Evolutionary conservation across 1,140 invertebrate genomes (phyloP).

Genomic region (Aphelenchoides avenae): DNA sequence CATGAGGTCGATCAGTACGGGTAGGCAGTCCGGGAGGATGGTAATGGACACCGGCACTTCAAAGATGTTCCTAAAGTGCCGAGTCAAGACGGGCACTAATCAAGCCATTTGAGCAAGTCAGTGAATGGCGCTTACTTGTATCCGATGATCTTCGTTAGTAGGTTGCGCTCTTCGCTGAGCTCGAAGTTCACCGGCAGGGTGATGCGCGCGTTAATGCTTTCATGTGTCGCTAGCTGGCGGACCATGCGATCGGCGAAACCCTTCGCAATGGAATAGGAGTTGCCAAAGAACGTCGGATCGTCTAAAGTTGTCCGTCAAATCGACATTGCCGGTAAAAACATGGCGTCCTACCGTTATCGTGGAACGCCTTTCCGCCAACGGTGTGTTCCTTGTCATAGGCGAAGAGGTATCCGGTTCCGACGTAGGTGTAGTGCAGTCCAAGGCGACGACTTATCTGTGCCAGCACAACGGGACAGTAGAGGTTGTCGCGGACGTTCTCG

Average conservation of each 20-base stretch:
- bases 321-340: neutral
- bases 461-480: conserved; percentile 46
- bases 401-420: conserved; percentile 57
- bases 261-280: conserved; percentile 59
- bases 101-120: neutral
- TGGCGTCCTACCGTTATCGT: conserved; percentile 43
- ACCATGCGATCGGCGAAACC: conserved; percentile 58
- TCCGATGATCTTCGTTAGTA: conserved; percentile 53
- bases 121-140: conserved; percentile 38
- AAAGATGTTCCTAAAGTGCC: conserved; percentile 51
- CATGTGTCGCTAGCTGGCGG: conserved; percentile 29
- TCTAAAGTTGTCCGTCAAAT: conserved; percentile 37
- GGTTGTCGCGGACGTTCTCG: conserved; percentile 55
- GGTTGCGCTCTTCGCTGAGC: conserved; percentile 52
- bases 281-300: conserved; percentile 57
- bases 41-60: conserved; percentile 57
- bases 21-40: conserved; percentile 57
- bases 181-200: conserved; percentile 55
- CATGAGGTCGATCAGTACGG: conserved; percentile 52
- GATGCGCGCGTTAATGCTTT: conserved; percentile 54
- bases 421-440: conserved; percentile 55
- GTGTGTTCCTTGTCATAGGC: conserved; percentile 56
- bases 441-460: conserved; percentile 45
- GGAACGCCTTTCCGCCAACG: conserved; percentile 47
- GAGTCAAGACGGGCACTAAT: neutral